Percentiles rank a stretch among this genome's conserved stretches.
These are phyloP conservation scores for Spodoptera frugiperda DNA, from an alignment of 1,140 invertebrate species.

Conservation along the genomic window DNA sequence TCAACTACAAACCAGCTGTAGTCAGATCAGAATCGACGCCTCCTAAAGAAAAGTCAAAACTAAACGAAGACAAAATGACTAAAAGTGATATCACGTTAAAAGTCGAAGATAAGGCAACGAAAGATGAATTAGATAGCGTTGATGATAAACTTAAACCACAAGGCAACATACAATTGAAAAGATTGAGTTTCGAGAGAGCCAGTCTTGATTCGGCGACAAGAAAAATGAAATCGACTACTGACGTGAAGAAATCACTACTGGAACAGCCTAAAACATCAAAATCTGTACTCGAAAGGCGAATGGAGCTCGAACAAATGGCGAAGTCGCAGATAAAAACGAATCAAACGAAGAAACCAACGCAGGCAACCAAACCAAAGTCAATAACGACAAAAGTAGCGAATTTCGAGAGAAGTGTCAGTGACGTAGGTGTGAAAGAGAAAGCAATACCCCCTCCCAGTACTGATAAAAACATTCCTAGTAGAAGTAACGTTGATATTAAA, in stretches of 20 bases:
- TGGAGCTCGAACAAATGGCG: slow-evolving; percentile 82
- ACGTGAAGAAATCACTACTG: slow-evolving; percentile 55
- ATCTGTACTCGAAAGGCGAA: slow-evolving; percentile 81
- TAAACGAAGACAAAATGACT: slow-evolving; percentile 48
- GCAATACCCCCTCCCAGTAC: slow-evolving; percentile 43
- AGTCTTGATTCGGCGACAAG: slow-evolving; percentile 82
- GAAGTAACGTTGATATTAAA: slow-evolving; percentile 56
- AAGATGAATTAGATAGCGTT: slow-evolving; percentile 35
- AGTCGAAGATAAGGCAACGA: slow-evolving; percentile 19
- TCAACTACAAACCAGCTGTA: slow-evolving; percentile 59
- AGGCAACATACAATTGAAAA: slow-evolving; percentile 80
- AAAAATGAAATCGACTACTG: slow-evolving; percentile 64
- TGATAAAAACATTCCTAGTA: slow-evolving; percentile 67
- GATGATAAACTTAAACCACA: slow-evolving; percentile 55
- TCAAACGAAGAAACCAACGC: slow-evolving; percentile 65
- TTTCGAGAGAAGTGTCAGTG: slow-evolving; percentile 73
- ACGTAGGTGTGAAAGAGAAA: slow-evolving; percentile 60
- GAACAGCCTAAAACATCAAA: slow-evolving; percentile 67
- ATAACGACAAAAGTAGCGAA: slow-evolving; percentile 76
- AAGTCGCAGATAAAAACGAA: slow-evolving; percentile 65
- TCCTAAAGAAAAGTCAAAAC: slow-evolving; percentile 54
- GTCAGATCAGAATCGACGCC: slow-evolving; percentile 67
- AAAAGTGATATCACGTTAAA: slow-evolving; percentile 41
- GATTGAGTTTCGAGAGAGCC: slow-evolving; percentile 82
- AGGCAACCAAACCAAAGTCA: slow-evolving; percentile 70